These are phyloP conservation scores for Formicarius rufipectus DNA, from an alignment of 2,113 vertebrate genomes.

Conservation along the genomic window DNA sequence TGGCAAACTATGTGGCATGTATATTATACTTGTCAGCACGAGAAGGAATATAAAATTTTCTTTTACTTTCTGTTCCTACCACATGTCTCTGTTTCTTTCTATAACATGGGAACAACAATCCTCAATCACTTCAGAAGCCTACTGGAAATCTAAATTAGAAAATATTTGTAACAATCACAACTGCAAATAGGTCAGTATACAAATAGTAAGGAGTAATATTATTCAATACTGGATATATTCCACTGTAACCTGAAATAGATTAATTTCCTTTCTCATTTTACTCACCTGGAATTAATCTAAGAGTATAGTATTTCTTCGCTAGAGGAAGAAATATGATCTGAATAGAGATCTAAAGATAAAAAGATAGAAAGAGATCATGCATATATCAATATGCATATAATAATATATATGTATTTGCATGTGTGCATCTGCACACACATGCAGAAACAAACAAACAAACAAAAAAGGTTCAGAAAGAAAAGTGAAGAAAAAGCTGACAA, in stretches of 20 bases:
- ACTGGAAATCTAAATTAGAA: not conserved
- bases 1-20: not conserved
- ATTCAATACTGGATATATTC: not conserved
- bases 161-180: not conserved
- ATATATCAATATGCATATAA: not conserved
- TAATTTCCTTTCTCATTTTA: not conserved
- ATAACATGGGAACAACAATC: not conserved
- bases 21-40: not conserved
- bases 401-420: not conserved
- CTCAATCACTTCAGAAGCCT: not conserved
- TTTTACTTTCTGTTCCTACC: not conserved
- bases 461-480: not conserved
- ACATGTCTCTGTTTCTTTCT: not conserved
- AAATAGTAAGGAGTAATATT: not conserved
- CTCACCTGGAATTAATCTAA: not conserved
- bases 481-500: not conserved
- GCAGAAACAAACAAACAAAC: not conserved
- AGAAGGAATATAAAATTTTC: not conserved
- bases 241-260: not conserved
- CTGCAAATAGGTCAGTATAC: not conserved
- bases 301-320: not conserved
- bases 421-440: accelerated
- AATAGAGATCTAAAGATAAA: not conserved
- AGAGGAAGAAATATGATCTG: not conserved
- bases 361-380: not conserved